A percentile compares a stretch with the other conserved stretches of the same genome.
phyloP scores from a whole-genome alignment of 1,140 invertebrate species.

The Drosophila eugracilis region DNA sequence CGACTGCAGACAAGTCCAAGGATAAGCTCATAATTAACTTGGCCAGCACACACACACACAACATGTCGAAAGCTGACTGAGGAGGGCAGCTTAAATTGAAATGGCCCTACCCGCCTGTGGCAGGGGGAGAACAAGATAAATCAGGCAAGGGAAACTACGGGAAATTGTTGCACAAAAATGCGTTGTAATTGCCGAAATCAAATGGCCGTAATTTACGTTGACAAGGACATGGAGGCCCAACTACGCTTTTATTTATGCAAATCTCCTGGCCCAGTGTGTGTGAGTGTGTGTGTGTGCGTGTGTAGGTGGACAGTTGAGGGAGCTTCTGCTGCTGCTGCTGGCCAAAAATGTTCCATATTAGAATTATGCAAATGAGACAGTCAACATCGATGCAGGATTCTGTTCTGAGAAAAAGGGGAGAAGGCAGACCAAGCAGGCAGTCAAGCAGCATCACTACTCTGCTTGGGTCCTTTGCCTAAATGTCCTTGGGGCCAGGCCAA shows the following conservation, averaged over 20 bases:
- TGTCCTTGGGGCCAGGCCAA: conserved; percentile 44
- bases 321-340: no score
- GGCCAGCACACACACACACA: conserved; percentile 10
- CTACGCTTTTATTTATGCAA: conserved; percentile 78
- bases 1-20: conserved; percentile 74
- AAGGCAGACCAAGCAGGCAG: no score
- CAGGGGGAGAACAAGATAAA: conserved; percentile 7
- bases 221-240: conserved; percentile 47
- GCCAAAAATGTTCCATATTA: conserved; percentile 79
- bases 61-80: conserved; percentile 64
- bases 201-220: conserved; percentile 78
- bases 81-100: conserved; percentile 68
- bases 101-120: conserved; percentile 34
- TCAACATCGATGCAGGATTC: conserved; percentile 33
- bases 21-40: conserved; percentile 75
- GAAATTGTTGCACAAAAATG: conserved; percentile 80
- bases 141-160: conserved; percentile 1
- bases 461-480: conserved; percentile 1
- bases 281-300: conserved; percentile 3
- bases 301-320: conserved; percentile 53
- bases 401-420: background rate
- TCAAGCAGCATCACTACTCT: no score
- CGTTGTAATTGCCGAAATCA: conserved; percentile 82
- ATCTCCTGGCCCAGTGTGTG: conserved; percentile 45
- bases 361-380: conserved; percentile 78